phyloP scores from a whole-genome alignment of 2,797 vertebrate genomes.

The Erithacus rubecula region DNA sequence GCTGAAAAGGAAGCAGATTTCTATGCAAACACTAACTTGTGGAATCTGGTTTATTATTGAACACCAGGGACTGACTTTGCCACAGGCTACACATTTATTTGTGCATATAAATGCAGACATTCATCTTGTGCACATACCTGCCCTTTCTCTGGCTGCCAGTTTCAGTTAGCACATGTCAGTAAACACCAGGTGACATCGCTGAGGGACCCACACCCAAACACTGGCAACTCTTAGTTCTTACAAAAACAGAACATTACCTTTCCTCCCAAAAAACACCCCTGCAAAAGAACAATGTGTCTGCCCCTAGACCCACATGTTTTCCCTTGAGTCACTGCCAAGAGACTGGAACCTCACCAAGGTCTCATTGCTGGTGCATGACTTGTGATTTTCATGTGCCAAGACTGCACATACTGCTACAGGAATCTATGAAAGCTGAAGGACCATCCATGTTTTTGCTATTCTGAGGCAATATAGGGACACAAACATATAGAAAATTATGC shows the following conservation, averaged over 20 bases:
- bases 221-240: neutral
- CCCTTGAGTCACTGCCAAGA: neutral
- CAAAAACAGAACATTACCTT: neutral
- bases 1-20: neutral
- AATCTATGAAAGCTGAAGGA: neutral
- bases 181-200: neutral
- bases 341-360: neutral
- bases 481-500: neutral
- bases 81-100: conserved; percentile 6
- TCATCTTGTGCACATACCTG: neutral
- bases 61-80: conserved; percentile 32
- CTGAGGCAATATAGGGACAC: neutral
- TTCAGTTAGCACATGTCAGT: neutral
- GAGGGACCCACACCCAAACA: neutral
- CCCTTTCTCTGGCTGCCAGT: conserved; percentile 7
- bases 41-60: neutral
- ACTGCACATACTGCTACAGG: neutral
- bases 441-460: neutral
- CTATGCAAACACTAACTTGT: neutral
- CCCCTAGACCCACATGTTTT: neutral
- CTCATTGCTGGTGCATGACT: neutral
- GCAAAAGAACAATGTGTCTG: neutral
- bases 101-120: neutral
- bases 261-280: neutral
- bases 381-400: neutral